Evolutionary conservation across 2,113 vertebrate species (phyloP), one percentile per base, ranked within the genome.

Genomic region (Cochlearius cochlearius): DNA sequence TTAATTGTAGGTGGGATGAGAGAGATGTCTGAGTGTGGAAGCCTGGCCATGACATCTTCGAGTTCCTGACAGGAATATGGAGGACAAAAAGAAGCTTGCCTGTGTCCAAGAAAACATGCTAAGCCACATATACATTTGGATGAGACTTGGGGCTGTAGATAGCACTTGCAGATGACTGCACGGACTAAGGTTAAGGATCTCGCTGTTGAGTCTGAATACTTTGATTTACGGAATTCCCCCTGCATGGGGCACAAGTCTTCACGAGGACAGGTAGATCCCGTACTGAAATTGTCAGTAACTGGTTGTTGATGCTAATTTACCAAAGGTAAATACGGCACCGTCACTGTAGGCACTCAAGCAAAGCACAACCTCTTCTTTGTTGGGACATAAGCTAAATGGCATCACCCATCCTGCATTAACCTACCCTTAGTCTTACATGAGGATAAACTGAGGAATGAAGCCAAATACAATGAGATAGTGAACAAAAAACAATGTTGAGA

Each of bases 401-500:
- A 64, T 82, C 45, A 78, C 71, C 59, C 52, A 34, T 47, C 74
- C 74, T 74, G 32, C 67, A 55, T 86, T 90, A 78, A 77, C 21
- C 43, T 91, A 75, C 43, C 30, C 47, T 47, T 74, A 63, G 76
- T 39, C 56, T 69, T 86, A 75, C 50, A 30, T 23, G 50, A 87
- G 64, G 80, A 75, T 85, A 76, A 94, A 85, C 30, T 17, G 62
- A 58, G 53, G 83, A 95, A 84, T 78, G 58, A 89, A 94, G 32
- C 20, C 66, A 91, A 95, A 88, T 50, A 56, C 7, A 18, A 75
- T 73, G 90, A 94, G 69, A 85, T 43, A 69, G 29, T 45, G 60
- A 86, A 95, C 91, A 89, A 92, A 95, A 94, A 87, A 66, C 73
- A 59, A 83, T 86, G 91, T 90, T 84, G 88, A 69, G 86, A 93